Evolutionary conservation across 2,113 vertebrate genomes (phyloP), one percentile per base, ranked within the genome.

Genomic region (Grantiella picta): DNA sequence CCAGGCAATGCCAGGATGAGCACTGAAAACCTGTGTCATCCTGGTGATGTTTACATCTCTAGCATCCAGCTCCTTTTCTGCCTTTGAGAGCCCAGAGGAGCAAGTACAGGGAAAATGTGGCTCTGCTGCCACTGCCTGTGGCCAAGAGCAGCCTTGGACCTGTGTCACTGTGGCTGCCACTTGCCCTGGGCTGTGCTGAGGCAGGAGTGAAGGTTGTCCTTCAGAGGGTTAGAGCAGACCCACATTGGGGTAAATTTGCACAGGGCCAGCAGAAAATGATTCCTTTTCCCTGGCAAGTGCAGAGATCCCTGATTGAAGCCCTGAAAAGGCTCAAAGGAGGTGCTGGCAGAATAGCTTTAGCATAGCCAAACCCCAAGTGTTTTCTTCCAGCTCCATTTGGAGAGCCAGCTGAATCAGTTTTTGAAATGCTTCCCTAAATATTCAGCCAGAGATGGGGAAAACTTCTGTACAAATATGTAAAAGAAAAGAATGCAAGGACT

Each of bases 141-240:
- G 47, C 40, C 80, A 81, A 93, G 52, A 68, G 10, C 33, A 70
- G 52, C 47, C 53, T 76, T 75, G 78, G 57, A 82, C 31, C 47
- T 47, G 56, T 31, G 50, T 0, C 0, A 36, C 25, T 20, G 27
- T 3, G 10, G 19, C 44, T 2, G 2, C 21, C 0, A 0, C 59
- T 82, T 85, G n/a, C 9, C 40, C 33, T 1, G 1, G 35, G n/a
- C 36, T 66, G 16, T 66, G 31, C 45, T 77, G 64, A 49, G 22
- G 12, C 23, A 71, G 47, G 42, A 77, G 47, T 10, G 33, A 52
- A 68, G 12, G 50, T 20, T 70, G 25, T 38, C 23, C 23, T 75
- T 63, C 24, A 53, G 70, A 82, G 16, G 6, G 22, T 45, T 82
- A 65, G 6, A 68, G 40, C 27, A 82, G 35, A 28, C 18, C 31